phyloP scores from a whole-genome alignment of 2,888 invertebrate genomes.

The Lomographa bimaculata region DNA sequence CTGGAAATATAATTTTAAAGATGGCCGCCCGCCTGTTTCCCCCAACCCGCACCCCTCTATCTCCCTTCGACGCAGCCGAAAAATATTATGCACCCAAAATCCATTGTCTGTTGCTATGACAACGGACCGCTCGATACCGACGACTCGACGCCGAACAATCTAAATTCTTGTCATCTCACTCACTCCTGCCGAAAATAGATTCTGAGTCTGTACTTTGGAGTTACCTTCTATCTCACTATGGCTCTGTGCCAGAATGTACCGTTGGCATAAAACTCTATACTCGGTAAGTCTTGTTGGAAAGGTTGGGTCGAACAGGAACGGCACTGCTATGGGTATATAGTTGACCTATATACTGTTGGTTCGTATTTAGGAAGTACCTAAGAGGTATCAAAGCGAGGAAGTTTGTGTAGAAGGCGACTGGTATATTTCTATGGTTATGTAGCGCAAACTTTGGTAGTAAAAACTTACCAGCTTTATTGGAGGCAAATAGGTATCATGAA shows the following conservation, averaged over 20 bases:
- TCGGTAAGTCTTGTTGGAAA: constrained; percentile 70
- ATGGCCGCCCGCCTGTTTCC: constrained; percentile 74
- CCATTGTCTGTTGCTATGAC: constrained; percentile 83
- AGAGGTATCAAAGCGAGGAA: constrained; percentile 32
- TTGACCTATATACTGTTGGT: constrained; percentile 45
- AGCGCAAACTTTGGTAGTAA: constrained; percentile 34
- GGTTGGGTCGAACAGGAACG: constrained; percentile 62
- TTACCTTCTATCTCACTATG: constrained; percentile 66
- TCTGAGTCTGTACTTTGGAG: constrained; percentile 66
- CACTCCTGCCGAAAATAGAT: constrained; percentile 65
- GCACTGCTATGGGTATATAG: constrained; percentile 47
- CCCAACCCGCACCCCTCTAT: constrained; percentile 57
- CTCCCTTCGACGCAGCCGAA: constrained; percentile 75
- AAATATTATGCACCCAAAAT: constrained; percentile 84
- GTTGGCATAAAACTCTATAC: constrained; percentile 63
- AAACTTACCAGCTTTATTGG: constrained; percentile 37
- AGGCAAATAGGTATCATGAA: constrained; percentile 36
- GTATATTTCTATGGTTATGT: constrained; percentile 30
- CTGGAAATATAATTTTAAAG: constrained; percentile 83
- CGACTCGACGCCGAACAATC: constrained; percentile 62
- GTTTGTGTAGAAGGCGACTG: constrained; percentile 28
- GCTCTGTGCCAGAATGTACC: constrained; percentile 74
- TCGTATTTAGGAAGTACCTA: constrained; percentile 40
- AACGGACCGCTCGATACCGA: constrained; percentile 78
- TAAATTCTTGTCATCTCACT: constrained; percentile 74